Evolutionary conservation across 2,113 vertebrate species (phyloP), one percentile per base, ranked within the genome.

Genomic region (Peucedramus taeniatus): DNA sequence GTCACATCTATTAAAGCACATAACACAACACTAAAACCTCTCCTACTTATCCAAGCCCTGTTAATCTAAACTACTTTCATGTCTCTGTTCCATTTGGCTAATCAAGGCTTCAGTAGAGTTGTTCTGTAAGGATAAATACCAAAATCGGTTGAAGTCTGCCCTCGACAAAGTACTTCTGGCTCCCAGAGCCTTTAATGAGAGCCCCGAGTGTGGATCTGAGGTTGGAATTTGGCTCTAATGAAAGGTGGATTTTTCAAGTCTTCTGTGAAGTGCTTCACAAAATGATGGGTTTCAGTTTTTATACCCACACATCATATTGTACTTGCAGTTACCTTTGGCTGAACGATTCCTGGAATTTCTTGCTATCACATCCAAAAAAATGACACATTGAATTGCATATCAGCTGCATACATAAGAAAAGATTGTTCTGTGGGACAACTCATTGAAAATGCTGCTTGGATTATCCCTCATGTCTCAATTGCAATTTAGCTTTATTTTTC

Each of bases 41-140:
- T 94, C 86, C 60, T 93, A 87, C 85, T 93, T 95, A 89, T 95
- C 90, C 92, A 96, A 96, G 91, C 90, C 51, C 90, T 87, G 92
- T 84, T 96, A 96, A 95, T 96, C 92, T 93, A 96, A 96, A 95
- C 96, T 96, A 42, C 90, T 97, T 96, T 95, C 47, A 96, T 94
- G 93, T 95, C 69, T 90, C 93, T 86, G 76, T 97, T 96, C 94
- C 93, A 94, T 96, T 96, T 97, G 92, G 89, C 87, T 93, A 95
- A 93, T 95, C 97, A 96, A 91, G 68, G 70, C 79, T 96, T 93
- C 83, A 69, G 76, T 74, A 76, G 85, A 66, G 79, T 44, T 90
- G 24, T 27, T 96, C 83, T 92, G 60, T 81, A 39, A 95, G 90
- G 53, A 87, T 95, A 96, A 96, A 95, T 92, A 96, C 47, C 39